Evolutionary conservation across 2,113 vertebrate genomes (phyloP).

Genomic region (Paramisgurnus dabryanus): DNA sequence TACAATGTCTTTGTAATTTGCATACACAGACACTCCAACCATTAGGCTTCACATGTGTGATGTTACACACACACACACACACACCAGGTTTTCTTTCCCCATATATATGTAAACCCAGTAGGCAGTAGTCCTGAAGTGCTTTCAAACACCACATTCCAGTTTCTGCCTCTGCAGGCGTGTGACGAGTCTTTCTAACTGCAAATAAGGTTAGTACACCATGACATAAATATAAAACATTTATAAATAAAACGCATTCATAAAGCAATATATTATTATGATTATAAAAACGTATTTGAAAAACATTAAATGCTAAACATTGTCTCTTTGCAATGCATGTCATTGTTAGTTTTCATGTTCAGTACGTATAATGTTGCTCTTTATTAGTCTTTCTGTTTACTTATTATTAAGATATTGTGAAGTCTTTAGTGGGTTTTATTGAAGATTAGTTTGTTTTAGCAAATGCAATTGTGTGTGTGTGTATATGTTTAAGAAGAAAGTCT

Average conservation of each 20-base stretch:
- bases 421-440: neutral
- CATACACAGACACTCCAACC: constrained; percentile 3
- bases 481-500: too few species aligned
- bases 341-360: neutral
- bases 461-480: neutral
- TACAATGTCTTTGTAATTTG: constrained; percentile 8
- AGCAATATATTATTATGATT: too few species aligned
- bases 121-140: constrained; percentile 22
- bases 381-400: neutral
- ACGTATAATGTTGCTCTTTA: neutral
- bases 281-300: neutral
- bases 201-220: constrained; percentile 23
- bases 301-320: too few species aligned
- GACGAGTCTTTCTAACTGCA: neutral
- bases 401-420: neutral
- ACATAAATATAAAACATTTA: neutral
- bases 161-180: constrained; percentile 2
- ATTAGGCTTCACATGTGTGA: neutral
- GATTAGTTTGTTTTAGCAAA: too few species aligned
- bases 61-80: constrained; percentile 9
- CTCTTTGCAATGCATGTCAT: too few species aligned
- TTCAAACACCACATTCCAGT: constrained; percentile 4
- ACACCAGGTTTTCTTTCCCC: constrained; percentile 22
- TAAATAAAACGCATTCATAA: too few species aligned
- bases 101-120: constrained; percentile 38